phyloP scores from a whole-genome alignment of 2,797 vertebrate species.

The Sitta carolinensis region DNA sequence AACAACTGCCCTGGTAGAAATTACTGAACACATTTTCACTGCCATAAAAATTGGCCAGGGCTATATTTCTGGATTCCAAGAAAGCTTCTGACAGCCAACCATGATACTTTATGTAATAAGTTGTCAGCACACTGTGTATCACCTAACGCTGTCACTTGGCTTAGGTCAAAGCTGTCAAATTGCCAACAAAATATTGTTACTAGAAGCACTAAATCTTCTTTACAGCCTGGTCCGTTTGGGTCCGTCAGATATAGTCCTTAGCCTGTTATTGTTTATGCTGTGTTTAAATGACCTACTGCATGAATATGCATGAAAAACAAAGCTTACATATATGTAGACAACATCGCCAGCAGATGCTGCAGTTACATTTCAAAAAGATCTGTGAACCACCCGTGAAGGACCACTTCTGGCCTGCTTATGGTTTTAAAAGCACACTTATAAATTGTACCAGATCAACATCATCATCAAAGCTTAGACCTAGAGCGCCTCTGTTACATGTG shows the following conservation, averaged over 20 bases:
- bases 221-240: constrained; percentile 52
- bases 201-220: constrained; percentile 53
- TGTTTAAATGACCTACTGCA: constrained; percentile 25
- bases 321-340: constrained; percentile 32
- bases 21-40: constrained; percentile 77
- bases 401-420: neutral
- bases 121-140: constrained; percentile 72
- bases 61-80: constrained; percentile 77
- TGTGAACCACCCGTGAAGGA: neutral
- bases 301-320: constrained; percentile 19
- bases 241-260: constrained; percentile 47
- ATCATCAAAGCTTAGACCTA: neutral
- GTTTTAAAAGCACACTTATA: neutral
- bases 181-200: constrained; percentile 65
- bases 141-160: constrained; percentile 67
- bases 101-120: constrained; percentile 68
- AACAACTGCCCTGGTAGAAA: constrained; percentile 74
- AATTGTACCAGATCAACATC: neutral
- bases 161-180: constrained; percentile 68
- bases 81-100: constrained; percentile 75
- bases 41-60: constrained; percentile 74
- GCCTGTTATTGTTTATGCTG: constrained; percentile 53
- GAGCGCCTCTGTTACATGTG: neutral
- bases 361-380: neutral
- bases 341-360: neutral